phyloP scores from a whole-genome alignment of 2,797 vertebrate genomes.

The Hydrophis major region DNA sequence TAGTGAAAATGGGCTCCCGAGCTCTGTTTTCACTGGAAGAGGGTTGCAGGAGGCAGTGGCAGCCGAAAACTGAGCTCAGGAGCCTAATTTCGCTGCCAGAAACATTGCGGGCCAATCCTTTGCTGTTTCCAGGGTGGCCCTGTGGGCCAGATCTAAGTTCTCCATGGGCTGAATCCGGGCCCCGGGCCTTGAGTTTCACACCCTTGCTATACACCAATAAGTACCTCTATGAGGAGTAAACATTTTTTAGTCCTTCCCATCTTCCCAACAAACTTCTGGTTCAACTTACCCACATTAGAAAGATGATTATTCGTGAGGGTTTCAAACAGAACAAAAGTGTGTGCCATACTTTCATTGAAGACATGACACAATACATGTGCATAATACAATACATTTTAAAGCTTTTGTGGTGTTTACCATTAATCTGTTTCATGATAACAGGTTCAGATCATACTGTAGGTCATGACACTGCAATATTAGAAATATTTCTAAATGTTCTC shows the following conservation, averaged over 20 bases:
- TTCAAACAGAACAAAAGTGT: neutral
- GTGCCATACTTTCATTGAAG: neutral
- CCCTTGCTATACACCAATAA: neutral
- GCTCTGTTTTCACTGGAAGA: too few species aligned
- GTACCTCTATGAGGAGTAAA: neutral
- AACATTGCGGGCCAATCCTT: too few species aligned
- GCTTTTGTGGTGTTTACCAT: neutral
- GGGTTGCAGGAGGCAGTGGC: too few species aligned
- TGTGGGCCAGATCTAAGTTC: too few species aligned
- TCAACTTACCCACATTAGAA: neutral
- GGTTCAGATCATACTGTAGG: neutral
- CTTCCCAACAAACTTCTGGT: neutral
- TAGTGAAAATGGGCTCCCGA: too few species aligned
- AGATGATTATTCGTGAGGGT: neutral
- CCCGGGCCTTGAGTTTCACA: too few species aligned
- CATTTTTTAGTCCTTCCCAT: neutral
- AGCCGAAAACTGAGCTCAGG: too few species aligned
- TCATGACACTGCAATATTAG: neutral
- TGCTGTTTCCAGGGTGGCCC: too few species aligned
- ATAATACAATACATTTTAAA: neutral
- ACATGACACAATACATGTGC: neutral
- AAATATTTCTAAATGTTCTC: neutral
- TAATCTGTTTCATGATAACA: neutral
- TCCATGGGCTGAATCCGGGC: too few species aligned
- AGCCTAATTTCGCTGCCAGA: too few species aligned